A percentile compares a stretch with the other conserved stretches of the same genome.
Conservation (phyloP, 2,797 vertebrate genomes). For the Eupleurogrammus muticus region DNA sequence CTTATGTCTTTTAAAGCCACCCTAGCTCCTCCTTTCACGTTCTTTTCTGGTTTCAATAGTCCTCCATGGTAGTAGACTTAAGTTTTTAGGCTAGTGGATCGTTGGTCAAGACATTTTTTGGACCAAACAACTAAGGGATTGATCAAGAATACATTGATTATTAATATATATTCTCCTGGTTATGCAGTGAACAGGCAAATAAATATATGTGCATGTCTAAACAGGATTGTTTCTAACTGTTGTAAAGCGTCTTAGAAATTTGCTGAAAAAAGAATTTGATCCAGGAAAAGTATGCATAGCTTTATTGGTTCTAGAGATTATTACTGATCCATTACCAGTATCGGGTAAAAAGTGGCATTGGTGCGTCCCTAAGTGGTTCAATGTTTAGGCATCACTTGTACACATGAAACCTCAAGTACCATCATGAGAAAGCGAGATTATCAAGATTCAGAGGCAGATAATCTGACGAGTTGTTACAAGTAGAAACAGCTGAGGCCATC, state of each 20-base stretch:
- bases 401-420: conserved; percentile 22
- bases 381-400: conserved; percentile 8
- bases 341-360: too few relatives aligned
- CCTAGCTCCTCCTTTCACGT: background rate
- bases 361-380: background rate
- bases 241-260: background rate
- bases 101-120: too few relatives aligned
- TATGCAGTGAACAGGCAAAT: background rate
- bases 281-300: background rate
- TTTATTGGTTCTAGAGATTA: too few relatives aligned
- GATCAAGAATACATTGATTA: too few relatives aligned
- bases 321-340: too few relatives aligned
- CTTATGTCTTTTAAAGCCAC: background rate
- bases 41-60: background rate
- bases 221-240: background rate
- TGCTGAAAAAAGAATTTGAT: background rate
- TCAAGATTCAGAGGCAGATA: conserved; percentile 21
- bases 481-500: conserved; percentile 2
- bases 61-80: background rate
- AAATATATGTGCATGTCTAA: background rate
- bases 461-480: conserved; percentile 35
- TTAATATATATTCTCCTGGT: background rate
- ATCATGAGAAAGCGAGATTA: conserved; percentile 5
- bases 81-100: background rate
- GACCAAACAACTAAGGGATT: too few relatives aligned